A percentile compares a stretch with the other conserved stretches of the same genome.
phyloP scores from a whole-genome alignment of 1,140 invertebrate species.

The Rhopalosiphum padi region DNA sequence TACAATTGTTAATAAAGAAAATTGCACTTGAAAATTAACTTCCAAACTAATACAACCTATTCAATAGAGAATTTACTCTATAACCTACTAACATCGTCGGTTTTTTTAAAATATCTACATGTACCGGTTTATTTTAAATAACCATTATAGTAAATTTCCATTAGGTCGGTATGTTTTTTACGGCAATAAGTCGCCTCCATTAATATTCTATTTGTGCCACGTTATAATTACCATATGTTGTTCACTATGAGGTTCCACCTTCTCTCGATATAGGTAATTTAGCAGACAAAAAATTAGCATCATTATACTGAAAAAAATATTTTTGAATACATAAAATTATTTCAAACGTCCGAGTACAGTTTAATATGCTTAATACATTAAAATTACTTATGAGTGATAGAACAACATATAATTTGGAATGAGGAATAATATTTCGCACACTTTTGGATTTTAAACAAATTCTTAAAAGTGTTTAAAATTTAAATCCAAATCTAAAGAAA shows the following conservation, averaged over 20 bases:
- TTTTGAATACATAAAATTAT: not conserved
- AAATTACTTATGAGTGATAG: not conserved
- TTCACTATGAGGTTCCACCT: not conserved
- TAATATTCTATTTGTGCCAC: conserved; percentile 30
- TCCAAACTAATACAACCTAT: not conserved
- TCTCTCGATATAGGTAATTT: not conserved
- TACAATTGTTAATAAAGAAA: not conserved
- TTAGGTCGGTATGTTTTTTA: no score
- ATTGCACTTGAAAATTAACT: not conserved
- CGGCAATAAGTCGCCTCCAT: not conserved
- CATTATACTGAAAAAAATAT: not conserved
- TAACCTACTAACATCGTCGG: not conserved
- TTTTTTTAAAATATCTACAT: not conserved
- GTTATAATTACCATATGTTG: not conserved
- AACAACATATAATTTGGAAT: not conserved
- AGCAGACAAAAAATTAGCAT: not conserved
- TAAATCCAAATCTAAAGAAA: not conserved
- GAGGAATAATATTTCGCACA: no score
- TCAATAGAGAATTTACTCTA: not conserved
- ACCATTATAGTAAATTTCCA: not conserved
- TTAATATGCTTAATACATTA: not conserved
- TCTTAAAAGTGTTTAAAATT: not conserved
- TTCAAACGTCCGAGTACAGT: not conserved
- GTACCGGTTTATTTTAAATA: not conserved
- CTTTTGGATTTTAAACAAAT: not conserved